Evolutionary conservation across 2,797 vertebrate genomes (phyloP).

Genomic region (Phaenicophaeus curvirostris): DNA sequence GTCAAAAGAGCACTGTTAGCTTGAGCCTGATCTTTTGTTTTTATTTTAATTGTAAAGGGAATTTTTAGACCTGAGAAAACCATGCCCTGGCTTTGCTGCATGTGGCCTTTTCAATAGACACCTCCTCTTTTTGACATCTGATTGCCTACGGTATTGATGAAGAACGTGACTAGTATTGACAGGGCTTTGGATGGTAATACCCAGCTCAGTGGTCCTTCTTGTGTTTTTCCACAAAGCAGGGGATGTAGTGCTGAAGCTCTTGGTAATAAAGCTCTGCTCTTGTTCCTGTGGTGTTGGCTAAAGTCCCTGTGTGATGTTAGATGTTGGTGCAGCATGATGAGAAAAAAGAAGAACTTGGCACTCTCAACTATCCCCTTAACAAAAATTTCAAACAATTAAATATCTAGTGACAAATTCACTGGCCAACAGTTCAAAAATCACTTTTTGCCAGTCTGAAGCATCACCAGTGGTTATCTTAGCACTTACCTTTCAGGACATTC

Average conservation of each 20-base stretch:
- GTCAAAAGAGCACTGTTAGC: not conserved
- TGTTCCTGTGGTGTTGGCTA: accelerated
- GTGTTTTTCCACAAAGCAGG: not conserved
- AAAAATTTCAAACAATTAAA: not conserved
- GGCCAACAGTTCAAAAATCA: not conserved
- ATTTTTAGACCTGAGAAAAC: not conserved
- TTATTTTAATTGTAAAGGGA: not conserved
- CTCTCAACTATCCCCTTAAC: not conserved
- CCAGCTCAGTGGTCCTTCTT: not conserved
- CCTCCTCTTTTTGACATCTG: not conserved
- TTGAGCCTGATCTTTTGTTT: not conserved
- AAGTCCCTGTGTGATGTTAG: not conserved
- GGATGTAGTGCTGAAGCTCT: not conserved
- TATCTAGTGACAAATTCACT: not conserved
- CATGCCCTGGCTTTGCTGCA: not conserved
- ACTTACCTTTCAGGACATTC: not conserved
- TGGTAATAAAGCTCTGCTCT: not conserved
- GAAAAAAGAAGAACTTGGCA: not conserved
- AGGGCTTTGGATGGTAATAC: not conserved
- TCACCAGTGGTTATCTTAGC: not conserved
- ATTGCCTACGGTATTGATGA: not conserved
- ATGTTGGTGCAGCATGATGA: not conserved
- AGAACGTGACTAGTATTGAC: not conserved
- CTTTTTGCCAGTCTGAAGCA: not conserved
- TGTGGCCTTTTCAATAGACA: not conserved